A percentile compares a stretch with the other conserved stretches of the same genome.
phyloP scores from a whole-genome alignment of 23 tunicate genomes.

The Styela plicata region DNA sequence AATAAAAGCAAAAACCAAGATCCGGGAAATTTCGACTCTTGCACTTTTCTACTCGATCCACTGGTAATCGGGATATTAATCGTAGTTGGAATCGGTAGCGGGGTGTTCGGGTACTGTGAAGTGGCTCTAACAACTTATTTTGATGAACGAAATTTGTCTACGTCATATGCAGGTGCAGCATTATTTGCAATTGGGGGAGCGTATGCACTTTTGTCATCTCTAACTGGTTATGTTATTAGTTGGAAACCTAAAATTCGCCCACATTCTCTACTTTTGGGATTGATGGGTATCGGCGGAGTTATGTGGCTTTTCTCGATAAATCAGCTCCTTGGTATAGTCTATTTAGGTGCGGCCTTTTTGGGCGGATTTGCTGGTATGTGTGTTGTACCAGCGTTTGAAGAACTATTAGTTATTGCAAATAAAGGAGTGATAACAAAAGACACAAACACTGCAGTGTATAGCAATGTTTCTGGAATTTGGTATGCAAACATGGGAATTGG shows the following conservation, averaged over 20 bases:
- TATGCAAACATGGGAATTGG: neutral
- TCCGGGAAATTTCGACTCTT: neutral
- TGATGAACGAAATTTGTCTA: neutral
- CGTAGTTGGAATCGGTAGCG: neutral
- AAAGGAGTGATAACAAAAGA: neutral
- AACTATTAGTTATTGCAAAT: neutral
- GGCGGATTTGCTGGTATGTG: neutral
- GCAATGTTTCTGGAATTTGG: neutral
- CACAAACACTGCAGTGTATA: neutral
- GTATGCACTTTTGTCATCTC: neutral
- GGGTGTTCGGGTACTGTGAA: neutral
- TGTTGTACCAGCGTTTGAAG: neutral
- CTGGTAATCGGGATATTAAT: neutral
- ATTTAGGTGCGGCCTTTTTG: neutral
- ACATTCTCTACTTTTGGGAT: neutral
- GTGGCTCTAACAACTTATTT: neutral
- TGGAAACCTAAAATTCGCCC: neutral
- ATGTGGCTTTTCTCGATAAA: neutral
- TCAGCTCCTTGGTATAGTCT: neutral
- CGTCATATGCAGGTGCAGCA: neutral
- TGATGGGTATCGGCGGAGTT: neutral
- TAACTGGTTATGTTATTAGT: neutral
- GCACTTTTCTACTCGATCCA: neutral
- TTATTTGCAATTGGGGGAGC: neutral
- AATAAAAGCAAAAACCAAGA: neutral